Conservation (phyloP, 1,140 invertebrate species). For the Drosophila auraria region DNA sequence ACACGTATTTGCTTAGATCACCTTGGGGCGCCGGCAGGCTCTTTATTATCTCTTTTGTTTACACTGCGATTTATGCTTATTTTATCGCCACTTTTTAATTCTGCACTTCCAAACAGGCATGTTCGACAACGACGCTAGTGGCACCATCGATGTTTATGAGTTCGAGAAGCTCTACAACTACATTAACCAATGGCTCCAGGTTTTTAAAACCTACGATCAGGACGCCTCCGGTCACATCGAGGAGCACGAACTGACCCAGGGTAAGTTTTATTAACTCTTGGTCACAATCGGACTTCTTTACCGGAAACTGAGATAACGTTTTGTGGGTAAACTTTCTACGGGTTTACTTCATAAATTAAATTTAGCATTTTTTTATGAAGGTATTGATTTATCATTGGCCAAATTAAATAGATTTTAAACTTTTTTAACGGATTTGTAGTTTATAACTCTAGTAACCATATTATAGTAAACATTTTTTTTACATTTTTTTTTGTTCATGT, state of each 20-base stretch:
- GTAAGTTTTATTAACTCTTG: constrained; percentile 82
- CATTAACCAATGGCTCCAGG: constrained; percentile 94
- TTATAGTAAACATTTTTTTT: background rate
- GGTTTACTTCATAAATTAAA: background rate
- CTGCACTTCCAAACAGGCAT: constrained; percentile 87
- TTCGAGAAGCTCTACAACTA: constrained; percentile 95
- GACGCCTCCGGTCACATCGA: constrained; percentile 94
- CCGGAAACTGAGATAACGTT: too few species aligned
- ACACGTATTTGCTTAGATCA: constrained; percentile 40
- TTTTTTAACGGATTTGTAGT: too few species aligned
- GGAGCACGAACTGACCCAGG: constrained; percentile 91
- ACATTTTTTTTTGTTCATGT: background rate
- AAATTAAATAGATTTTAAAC: too few species aligned
- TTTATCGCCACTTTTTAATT: constrained; percentile 34
- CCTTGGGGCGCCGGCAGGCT: constrained; percentile 13
- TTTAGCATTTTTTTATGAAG: too few species aligned
- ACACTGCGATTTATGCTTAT: constrained; percentile 21
- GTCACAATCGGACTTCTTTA: background rate
- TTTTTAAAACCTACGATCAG: constrained; percentile 93
- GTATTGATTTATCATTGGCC: background rate
- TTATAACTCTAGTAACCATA: too few species aligned
- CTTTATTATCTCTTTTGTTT: constrained; percentile 50
- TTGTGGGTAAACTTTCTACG: too few species aligned
- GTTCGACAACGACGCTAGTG: constrained; percentile 94
- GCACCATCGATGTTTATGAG: constrained; percentile 94